Conservation (phyloP, 2,888 invertebrate genomes). For the Sphecodes monilicornis region DNA sequence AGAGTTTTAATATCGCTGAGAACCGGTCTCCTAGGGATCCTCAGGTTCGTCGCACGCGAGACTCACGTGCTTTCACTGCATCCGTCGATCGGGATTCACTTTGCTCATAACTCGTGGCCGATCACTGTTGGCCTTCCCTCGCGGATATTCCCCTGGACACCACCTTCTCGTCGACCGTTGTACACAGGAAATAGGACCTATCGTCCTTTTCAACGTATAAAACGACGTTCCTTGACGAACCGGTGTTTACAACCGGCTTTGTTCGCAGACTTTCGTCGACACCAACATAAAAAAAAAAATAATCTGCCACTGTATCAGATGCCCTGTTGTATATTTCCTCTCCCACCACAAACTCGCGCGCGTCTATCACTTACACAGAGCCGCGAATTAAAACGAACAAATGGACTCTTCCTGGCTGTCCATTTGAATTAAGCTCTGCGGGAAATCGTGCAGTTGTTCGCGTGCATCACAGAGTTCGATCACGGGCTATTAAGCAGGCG, state of each 20-base stretch:
- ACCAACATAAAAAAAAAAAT: background rate
- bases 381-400: constrained; percentile 27
- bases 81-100: constrained; percentile 5
- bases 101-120: constrained; percentile 8
- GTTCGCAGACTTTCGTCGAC: background rate
- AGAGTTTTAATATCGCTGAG: constrained; percentile 37
- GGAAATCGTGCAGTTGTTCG: constrained; percentile 36
- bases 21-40: constrained; percentile 12
- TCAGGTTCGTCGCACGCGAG: constrained; percentile 3
- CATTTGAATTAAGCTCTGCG: constrained; percentile 57
- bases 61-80: constrained; percentile 4
- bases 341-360: background rate
- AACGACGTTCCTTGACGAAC: background rate
- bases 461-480: constrained; percentile 36
- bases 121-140: background rate
- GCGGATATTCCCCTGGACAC: background rate
- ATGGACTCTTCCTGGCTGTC: constrained; percentile 39
- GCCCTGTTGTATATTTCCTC: background rate
- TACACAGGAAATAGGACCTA: background rate
- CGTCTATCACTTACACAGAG: background rate
- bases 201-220: background rate
- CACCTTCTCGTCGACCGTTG: background rate
- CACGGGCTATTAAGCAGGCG: constrained; percentile 54
- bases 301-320: background rate
- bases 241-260: background rate